Base-by-base conservation (phyloP, 2,113 vertebrate genomes). In the Melanerpes formicivorus region DNA sequence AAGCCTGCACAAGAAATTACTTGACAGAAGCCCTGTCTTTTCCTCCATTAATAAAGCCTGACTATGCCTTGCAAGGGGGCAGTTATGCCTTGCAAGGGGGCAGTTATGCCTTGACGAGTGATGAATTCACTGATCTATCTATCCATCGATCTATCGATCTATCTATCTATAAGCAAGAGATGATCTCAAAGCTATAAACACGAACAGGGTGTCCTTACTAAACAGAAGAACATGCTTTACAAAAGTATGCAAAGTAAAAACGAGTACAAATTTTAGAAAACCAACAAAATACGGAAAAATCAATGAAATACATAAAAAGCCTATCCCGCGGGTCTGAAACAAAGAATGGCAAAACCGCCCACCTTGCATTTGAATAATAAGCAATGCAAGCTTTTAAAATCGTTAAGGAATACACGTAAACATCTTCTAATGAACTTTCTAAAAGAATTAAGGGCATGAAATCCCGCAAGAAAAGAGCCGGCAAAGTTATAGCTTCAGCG, bases 141-240 rank as follows among this genome's bases (percentile, higher is more conserved):
- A 42, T 14, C 14, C 5, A 42, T 42, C 42, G 11, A 42, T 14
- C 14, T 14, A 42, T 42, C 42, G 14, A 44, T 44, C 42, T 15
- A 42, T 42, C 42, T 44, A 44, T 44, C 14, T 44, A 44, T n/a
- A 76, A 84, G 69, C 67, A 69, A 79, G 60, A 73, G 40, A 70
- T 62, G 84, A 59, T 12, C 67, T 71, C 55, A 73, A 50, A 84
- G 83, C 63, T 32, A 73, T 95, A 95, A 97, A 97, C 94, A 95
- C 93, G 93, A 96, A 95, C 96, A 92, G 93, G 87, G 73, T 88
- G 60, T 40, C 50, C 66, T 58, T 34, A n/a, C 58, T 75, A 87
- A 72, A 67, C 19, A 66, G 62, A 90, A 30, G 70, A 77, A 50
- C 11, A 7, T 6, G 17, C 22, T 65, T 82, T 80, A 67, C 56